Percentiles rank a stretch among this genome's conserved stretches.
Conservation (phyloP, 2,797 vertebrate genomes). For the Ibycter americanus region DNA sequence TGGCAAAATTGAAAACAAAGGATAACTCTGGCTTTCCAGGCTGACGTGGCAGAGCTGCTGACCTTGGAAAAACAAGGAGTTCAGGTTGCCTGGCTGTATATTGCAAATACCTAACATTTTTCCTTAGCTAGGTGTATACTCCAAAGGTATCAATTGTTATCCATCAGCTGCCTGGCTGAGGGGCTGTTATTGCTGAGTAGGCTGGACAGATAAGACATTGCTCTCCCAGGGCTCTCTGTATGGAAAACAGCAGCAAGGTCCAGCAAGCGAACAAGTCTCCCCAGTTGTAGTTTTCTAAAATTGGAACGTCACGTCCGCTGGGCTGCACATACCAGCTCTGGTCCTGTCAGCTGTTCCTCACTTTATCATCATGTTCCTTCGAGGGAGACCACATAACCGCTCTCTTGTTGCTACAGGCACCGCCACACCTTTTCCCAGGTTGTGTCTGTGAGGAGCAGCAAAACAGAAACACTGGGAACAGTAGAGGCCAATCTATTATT, state of each 20-base stretch:
- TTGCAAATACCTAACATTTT: not conserved
- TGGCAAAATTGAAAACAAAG: not conserved
- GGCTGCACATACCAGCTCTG: slow-evolving; percentile 38
- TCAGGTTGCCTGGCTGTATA: not conserved
- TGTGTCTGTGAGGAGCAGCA: slow-evolving; percentile 16
- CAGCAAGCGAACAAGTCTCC: not conserved
- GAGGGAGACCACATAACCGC: not conserved
- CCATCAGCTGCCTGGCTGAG: not conserved
- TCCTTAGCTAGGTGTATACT: not conserved
- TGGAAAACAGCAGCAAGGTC: slow-evolving; percentile 37
- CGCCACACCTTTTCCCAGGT: slow-evolving; percentile 39
- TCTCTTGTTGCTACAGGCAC: slow-evolving; percentile 15
- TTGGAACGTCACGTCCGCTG: slow-evolving; percentile 33
- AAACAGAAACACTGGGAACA: not conserved
- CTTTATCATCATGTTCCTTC: slow-evolving; percentile 38
- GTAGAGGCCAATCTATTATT: slow-evolving; percentile 60
- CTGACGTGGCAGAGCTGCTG: not conserved
- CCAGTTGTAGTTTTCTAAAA: slow-evolving; percentile 65
- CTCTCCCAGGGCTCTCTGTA: slow-evolving; percentile 20
- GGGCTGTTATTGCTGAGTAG: not conserved
- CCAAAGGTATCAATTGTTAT: not conserved
- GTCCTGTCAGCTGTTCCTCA: slow-evolving; percentile 64
- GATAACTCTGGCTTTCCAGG: not conserved
- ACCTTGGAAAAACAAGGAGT: not conserved
- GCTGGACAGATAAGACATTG: not conserved